Conservation (phyloP, 2,113 vertebrate species). For the Sinocyclocheilus anshuiensis region DNA sequence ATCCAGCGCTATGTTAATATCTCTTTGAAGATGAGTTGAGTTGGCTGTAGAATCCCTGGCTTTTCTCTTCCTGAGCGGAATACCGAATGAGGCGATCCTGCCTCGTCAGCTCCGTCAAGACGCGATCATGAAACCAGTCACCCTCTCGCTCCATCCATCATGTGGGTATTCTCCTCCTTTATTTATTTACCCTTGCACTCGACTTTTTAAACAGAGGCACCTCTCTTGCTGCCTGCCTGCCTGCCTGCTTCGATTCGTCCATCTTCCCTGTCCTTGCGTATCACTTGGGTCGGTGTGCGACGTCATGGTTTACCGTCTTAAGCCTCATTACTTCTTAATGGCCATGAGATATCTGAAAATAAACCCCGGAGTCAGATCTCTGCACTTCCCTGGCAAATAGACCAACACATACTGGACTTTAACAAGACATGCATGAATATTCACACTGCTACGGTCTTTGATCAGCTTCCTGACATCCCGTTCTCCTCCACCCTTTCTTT, state of each 20-base stretch:
- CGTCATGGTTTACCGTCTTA: constrained; percentile 15
- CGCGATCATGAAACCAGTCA: neutral
- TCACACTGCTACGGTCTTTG: constrained; percentile 47
- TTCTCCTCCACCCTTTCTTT: constrained; percentile 17
- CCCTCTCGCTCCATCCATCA: constrained; percentile 37
- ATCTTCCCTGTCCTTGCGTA: constrained; percentile 8
- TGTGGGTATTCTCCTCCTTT: constrained; percentile 28
- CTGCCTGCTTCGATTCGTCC: constrained; percentile 8
- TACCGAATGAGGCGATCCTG: constrained; percentile 61
- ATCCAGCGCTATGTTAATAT: constrained; percentile 70
- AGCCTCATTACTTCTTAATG: constrained; percentile 26
- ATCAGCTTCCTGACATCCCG: constrained; percentile 46
- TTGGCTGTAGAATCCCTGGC: constrained; percentile 65
- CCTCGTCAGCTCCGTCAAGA: constrained; percentile 65
- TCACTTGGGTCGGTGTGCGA: neutral
- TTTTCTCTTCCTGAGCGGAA: constrained; percentile 67
- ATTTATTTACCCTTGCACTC: constrained; percentile 12
- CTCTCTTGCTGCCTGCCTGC: constrained; percentile 4
- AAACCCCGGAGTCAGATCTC: constrained; percentile 14
- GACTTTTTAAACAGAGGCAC: constrained; percentile 10
- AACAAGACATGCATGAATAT: constrained; percentile 55
- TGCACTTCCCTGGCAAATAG: constrained; percentile 16
- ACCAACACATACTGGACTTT: constrained; percentile 14
- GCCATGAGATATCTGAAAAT: neutral
- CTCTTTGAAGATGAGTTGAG: constrained; percentile 76